phyloP scores from a whole-genome alignment of 2,888 invertebrate genomes.

The Phasia obesa region DNA sequence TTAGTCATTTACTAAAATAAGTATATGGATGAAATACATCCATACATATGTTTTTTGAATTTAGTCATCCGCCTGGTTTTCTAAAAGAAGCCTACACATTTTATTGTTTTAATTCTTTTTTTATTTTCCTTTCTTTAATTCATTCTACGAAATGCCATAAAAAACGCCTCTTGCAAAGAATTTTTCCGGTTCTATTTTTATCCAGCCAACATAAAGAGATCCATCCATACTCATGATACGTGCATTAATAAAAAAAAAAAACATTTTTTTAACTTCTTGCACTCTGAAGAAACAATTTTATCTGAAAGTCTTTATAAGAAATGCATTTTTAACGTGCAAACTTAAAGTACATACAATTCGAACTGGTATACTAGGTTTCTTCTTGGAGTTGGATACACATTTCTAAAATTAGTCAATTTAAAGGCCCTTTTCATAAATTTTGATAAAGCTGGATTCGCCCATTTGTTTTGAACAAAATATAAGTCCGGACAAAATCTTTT shows the following conservation, averaged over 20 bases:
- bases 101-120: not conserved
- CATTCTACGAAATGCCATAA: slow-evolving; percentile 41
- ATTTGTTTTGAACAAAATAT: too few species aligned
- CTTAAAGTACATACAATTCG: too few species aligned
- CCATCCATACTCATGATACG: not conserved
- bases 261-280: slow-evolving; percentile 5
- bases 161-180: slow-evolving; percentile 65
- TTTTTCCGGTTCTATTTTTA: slow-evolving; percentile 68
- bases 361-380: too few species aligned
- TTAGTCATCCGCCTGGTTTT: slow-evolving; percentile 14
- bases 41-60: slow-evolving; percentile 20
- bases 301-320: slow-evolving; percentile 3
- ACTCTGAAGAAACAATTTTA: slow-evolving; percentile 25
- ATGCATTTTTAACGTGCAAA: not conserved
- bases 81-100: slow-evolving; percentile 41
- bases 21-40: slow-evolving; percentile 8
- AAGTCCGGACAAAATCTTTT: too few species aligned
- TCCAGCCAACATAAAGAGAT: slow-evolving; percentile 18
- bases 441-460: not conserved
- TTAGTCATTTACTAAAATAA: slow-evolving; percentile 59
- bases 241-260: slow-evolving; percentile 16
- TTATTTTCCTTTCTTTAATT: slow-evolving; percentile 9
- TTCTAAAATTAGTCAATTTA: too few species aligned
- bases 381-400: too few species aligned
- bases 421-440: too few species aligned